A percentile compares a stretch with the other conserved stretches of the same genome.
phyloP scores from a whole-genome alignment of 2,888 invertebrate species.

The Syrphus vitripennis region DNA sequence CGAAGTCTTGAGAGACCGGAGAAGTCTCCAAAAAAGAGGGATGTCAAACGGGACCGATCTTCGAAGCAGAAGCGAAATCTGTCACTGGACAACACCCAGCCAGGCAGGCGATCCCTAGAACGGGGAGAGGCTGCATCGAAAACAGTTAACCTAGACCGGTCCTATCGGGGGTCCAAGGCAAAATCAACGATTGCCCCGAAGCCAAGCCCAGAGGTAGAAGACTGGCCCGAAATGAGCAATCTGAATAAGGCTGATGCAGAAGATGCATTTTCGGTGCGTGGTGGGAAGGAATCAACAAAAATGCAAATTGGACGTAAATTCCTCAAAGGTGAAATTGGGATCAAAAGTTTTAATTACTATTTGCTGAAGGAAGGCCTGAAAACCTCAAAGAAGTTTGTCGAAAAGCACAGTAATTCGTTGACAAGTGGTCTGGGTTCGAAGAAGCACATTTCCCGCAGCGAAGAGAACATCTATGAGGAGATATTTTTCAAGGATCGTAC shows the following conservation, averaged over 20 bases:
- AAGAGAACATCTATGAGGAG: conserved; percentile 81
- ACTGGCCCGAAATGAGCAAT: conserved; percentile 70
- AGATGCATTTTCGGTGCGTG: conserved; percentile 65
- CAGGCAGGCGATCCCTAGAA: conserved; percentile 62
- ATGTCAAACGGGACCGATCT: conserved; percentile 76
- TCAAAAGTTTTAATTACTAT: conserved; percentile 81
- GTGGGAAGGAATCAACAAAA: conserved; percentile 73
- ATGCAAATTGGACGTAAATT: conserved; percentile 80
- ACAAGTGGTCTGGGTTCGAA: conserved; percentile 67
- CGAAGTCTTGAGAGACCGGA: conserved; percentile 77
- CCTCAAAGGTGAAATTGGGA: conserved; percentile 80
- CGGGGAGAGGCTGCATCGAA: conserved; percentile 62
- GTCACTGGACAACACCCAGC: conserved; percentile 76
- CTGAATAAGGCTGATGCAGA: conserved; percentile 69
- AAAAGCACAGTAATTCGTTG: conserved; percentile 76
- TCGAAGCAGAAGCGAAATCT: conserved; percentile 79
- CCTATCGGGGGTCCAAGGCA: conserved; percentile 38
- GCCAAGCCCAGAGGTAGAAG: conserved; percentile 52
- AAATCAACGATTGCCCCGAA: conserved; percentile 51
- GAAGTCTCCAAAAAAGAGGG: conserved; percentile 74
- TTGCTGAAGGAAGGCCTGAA: conserved; percentile 80
- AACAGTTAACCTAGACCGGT: conserved; percentile 55
- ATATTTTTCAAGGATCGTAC: conserved; percentile 79
- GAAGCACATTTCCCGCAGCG: conserved; percentile 78
- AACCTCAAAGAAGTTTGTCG: conserved; percentile 79